Evolutionary conservation across 2,888 invertebrate genomes (phyloP), one percentile per base, ranked within the genome.

Genomic region (Drosophila kambysellisi): DNA sequence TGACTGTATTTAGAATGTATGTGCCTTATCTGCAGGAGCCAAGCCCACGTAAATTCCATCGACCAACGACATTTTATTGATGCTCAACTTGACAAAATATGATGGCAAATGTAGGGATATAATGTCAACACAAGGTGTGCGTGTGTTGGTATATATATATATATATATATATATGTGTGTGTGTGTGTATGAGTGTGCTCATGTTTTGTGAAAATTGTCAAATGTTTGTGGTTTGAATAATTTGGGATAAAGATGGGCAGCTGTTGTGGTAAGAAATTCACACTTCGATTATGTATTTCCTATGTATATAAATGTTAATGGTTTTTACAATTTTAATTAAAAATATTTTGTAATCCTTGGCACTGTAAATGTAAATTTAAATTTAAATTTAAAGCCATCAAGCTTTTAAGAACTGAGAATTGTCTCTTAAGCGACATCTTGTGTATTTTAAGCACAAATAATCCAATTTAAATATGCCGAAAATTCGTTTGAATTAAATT

Each of bases 11-110:
- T 52, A 48, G 20, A 46, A 46, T 66, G 59, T 75, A 64, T 59
- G 57, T 53, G 72, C 76, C 82, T 87, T 84, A 87, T 88, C 85
- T 76, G 61, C 74, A 72, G 56, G 56, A 73, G 61, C 73, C 76
- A 82, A 81, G 72, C 81, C 68, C 81, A 81, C 79, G 79, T 72
- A 71, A 71, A 66, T 71, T 79, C 65, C 76, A 59, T 59, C 51
- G 67, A 73, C 65, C 60, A 59, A 63, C 72, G 65, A 66, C 62
- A 80, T 81, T 79, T 73, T 70, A 86, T 79, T 80, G 74, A 70
- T 75, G 77, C 68, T 68, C 61, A 69, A 66, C 68, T 75, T 79
- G 70, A 80, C 69, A 75, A 78, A 74, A 77, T 67, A 80, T 79
- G 80, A 79, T 61, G 50, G 71, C 64, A 62, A 74, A 74, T 77